phyloP scores from a whole-genome alignment of 2,888 invertebrate species.

The Synanthedon formicaeformis region DNA sequence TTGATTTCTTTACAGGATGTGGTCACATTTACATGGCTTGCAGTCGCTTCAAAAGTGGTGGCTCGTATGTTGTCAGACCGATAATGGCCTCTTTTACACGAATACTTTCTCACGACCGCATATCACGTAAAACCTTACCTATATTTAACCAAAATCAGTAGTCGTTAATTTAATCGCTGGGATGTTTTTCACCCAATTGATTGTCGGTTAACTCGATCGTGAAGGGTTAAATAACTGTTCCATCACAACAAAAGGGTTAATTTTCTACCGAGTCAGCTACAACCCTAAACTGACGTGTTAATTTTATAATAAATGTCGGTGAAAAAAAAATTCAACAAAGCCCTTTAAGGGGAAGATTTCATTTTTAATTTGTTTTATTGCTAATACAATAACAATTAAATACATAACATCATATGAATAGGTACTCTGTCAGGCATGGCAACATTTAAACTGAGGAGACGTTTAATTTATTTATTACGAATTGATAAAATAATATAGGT shows the following conservation, averaged over 20 bases:
- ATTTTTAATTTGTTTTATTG: too few relatives aligned
- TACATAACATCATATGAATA: too few relatives aligned
- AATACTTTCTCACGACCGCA: background rate
- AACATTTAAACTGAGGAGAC: too few relatives aligned
- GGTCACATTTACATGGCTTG: background rate
- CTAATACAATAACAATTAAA: too few relatives aligned
- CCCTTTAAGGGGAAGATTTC: background rate
- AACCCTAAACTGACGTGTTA: constrained; percentile 52
- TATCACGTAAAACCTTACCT: background rate
- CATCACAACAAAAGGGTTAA: constrained; percentile 41
- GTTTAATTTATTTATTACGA: too few relatives aligned
- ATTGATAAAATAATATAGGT: too few relatives aligned
- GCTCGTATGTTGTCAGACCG: background rate
- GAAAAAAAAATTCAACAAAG: constrained; percentile 14
- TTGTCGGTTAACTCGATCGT: constrained; percentile 33
- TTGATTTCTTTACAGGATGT: too few relatives aligned
- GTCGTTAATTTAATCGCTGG: constrained; percentile 31
- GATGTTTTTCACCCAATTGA: constrained; percentile 39
- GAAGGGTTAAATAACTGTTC: constrained; percentile 33
- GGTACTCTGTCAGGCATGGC: too few relatives aligned
- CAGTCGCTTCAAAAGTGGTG: background rate
- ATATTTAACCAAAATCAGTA: constrained; percentile 16
- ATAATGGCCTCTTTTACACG: background rate
- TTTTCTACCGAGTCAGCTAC: constrained; percentile 28
- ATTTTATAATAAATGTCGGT: constrained; percentile 44